Base-by-base conservation (phyloP, 1,140 invertebrate species). In the Maconellicoccus hirsutus region DNA sequence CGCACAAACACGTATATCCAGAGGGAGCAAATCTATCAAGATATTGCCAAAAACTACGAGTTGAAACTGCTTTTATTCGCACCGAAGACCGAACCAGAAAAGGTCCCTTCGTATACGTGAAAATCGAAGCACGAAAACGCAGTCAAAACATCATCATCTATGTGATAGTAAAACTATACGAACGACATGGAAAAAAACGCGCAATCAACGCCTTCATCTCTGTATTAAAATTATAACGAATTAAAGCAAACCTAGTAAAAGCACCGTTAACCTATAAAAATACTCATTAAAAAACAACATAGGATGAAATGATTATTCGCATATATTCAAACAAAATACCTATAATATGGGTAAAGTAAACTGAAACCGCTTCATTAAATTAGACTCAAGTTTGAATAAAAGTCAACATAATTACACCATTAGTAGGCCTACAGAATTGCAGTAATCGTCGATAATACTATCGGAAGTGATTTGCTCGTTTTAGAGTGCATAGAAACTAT, bases 21-120 rank as follows among this genome's bases (percentile, higher is more conserved):
- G n/a, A 19, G 42, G 42, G 42, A 52, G n/a, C 42, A 52, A 52
- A 52, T 52, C 42, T 52, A 52, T 52, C 42, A 52, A 14, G 12
- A 52, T 52, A 16, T 19, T 52, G 42, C 42, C n/a, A 52, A 52
- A 52, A 52, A 52, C 42, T 52, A 52, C 42, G 42, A 52, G 42
- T 52, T 52, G 42, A 52, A 52, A 52, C 42, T 52, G 42, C 42
- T 52, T 52, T 52, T 52, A 52, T 52, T 52, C 42, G 42, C n/a
- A 52, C 4, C 29, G 29, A 33, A n/a, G n/a, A n/a, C n/a, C n/a
- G n/a, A 6, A 33, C 29, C 4, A 33, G 29, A 12, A 33, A 33
- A 33, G 3, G 29, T 3, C 4, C 29, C 12, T 6, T 33, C 29
- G 29, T 33, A 33, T 33, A 33, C n/a, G n/a, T n/a, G 29, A 12